Evolutionary conservation across 2,797 vertebrate species (phyloP).

Genomic region (Alfaro cultratus): DNA sequence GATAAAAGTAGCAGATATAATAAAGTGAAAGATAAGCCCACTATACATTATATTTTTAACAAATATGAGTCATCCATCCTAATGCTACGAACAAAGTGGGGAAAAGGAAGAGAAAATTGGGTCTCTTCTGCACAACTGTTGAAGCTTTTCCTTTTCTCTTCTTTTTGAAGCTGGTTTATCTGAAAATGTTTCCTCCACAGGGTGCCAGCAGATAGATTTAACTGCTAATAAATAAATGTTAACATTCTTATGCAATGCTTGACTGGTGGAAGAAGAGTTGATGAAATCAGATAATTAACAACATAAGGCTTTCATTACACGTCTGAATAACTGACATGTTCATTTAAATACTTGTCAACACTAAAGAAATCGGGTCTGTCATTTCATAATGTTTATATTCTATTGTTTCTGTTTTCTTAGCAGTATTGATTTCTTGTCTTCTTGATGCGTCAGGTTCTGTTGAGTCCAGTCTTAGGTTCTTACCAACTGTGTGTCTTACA

Average conservation of each 20-base stretch:
- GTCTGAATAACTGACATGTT: background rate
- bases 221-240: background rate
- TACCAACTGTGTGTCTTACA: background rate
- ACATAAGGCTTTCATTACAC: background rate
- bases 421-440: background rate
- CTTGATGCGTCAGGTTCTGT: background rate
- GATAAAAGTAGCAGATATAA: slow-evolving; percentile 58
- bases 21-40: slow-evolving; percentile 31
- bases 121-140: background rate
- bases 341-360: background rate
- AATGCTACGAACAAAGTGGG: background rate
- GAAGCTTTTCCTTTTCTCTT: background rate
- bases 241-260: background rate
- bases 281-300: background rate
- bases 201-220: background rate
- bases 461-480: background rate
- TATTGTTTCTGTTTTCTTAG: background rate
- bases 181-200: background rate
- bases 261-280: background rate
- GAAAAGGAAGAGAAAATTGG: background rate
- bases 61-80: background rate
- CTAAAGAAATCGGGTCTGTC: background rate
- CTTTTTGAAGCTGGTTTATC: background rate
- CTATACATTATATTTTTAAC: background rate
- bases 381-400: background rate